Base-by-base conservation (phyloP, 2,888 invertebrate genomes). In the Ichneumoninae sp. region DNA sequence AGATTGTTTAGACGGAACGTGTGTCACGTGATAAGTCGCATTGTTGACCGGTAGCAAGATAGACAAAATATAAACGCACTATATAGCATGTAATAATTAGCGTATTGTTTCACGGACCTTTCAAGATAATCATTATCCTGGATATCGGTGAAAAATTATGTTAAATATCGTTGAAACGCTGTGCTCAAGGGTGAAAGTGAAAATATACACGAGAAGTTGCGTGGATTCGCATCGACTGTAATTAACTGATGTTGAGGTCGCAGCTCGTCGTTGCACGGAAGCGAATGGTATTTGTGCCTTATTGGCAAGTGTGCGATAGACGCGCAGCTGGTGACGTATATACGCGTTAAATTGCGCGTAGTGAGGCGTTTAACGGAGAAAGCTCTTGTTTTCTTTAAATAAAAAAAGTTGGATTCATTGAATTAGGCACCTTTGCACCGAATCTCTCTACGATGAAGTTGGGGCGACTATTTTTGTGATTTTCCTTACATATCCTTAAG, bases 251-350 rank as follows among this genome's bases (percentile, higher is more conserved):
- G 13, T 13, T 57, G 57, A 22, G 57, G 57, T 57, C 57, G 57
- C 57, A 4, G 96, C 91, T 96, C 96, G 26, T 16, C 96, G 94
- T 0, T 95, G 95, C 7, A 96, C 96, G 0, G 96, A 96, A 90
- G 96, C 96, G 85, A 96, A 96, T 0, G 96, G 96, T 62, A 96
- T 94, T 3, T 13, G 44, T 47, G 4, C 16, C 44, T 47, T 16
- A 47, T 47, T 47, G 44, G 44, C 3, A 47, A 47, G 44, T 47
- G 44, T 47, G 44, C 44, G 44, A 47, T 47, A 47, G 44, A 47
- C 44, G 44, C 44, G 44, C 44, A 47, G 13, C 44, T 4, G 16
- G 16, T 16, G 44, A 16, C 44, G 44, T 16, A 47, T 47, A 47
- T 16, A 13, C 16, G 44, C 44, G 13, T 47, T 0, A 47, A 47